Evolutionary conservation across 2,113 vertebrate species (phyloP).

Genomic region (Cheilinus undulatus): DNA sequence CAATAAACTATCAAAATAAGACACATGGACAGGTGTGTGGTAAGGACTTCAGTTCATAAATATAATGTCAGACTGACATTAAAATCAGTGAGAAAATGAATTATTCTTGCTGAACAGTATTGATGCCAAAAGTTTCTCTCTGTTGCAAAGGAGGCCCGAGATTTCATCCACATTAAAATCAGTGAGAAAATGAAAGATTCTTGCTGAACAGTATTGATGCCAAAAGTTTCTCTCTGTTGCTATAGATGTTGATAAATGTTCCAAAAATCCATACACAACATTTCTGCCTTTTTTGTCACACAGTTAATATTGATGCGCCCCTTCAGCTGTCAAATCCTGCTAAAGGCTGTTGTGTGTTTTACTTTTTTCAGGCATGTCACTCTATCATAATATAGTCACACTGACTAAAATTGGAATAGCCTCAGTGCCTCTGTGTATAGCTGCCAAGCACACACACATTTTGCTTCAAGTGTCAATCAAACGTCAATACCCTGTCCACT

Average conservation of each 20-base stretch:
- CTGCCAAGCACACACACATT: neutral
- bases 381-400: neutral
- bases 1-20: too few relatives aligned
- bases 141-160: too few relatives aligned
- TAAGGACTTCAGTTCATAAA: too few relatives aligned
- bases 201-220: too few relatives aligned
- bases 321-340: neutral
- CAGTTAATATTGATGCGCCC: neutral
- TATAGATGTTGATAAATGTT: neutral
- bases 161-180: too few relatives aligned
- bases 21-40: too few relatives aligned
- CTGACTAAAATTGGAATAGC: neutral
- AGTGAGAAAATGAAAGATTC: too few relatives aligned
- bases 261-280: neutral
- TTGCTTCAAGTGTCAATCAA: neutral
- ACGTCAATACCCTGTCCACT: conserved; percentile 1
- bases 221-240: neutral
- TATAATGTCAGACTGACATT: too few relatives aligned
- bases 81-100: too few relatives aligned
- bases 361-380: neutral
- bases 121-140: neutral
- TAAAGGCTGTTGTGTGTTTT: neutral
- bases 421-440: neutral
- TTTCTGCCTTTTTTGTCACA: neutral
- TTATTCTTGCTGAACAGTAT: too few relatives aligned